Conservation (phyloP, 1,140 invertebrate genomes). For the Saccostrea cuccullata region DNA sequence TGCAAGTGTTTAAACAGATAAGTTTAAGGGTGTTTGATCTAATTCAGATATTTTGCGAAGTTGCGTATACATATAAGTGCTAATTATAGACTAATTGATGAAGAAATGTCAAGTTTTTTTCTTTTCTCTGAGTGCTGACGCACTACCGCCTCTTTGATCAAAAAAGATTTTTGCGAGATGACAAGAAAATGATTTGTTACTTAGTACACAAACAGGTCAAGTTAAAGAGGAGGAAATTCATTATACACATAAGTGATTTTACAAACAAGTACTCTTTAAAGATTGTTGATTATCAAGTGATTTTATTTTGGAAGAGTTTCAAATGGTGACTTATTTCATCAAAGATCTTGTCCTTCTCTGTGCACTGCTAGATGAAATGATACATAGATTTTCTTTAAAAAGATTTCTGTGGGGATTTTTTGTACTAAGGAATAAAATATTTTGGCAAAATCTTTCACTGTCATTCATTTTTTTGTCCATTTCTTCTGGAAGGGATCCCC, state of each 20-base stretch:
- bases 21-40: neutral
- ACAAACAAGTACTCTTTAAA: neutral
- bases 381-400: too few species aligned
- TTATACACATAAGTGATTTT: neutral
- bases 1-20: too few species aligned
- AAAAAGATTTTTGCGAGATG: slow-evolving; percentile 20
- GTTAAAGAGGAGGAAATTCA: neutral
- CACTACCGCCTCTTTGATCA: slow-evolving; percentile 14
- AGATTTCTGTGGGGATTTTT: too few species aligned
- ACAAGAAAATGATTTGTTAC: slow-evolving; percentile 25
- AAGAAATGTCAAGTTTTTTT: slow-evolving; percentile 12
- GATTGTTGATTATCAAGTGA: neutral
- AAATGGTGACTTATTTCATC: too few species aligned
- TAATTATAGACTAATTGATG: slow-evolving; percentile 22
- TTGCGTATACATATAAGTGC: neutral
- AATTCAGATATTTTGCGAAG: neutral
- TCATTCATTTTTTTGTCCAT: neutral
- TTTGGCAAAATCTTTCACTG: too few species aligned
- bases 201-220: slow-evolving; percentile 3
- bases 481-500: neutral
- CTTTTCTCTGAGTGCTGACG: neutral
- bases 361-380: too few species aligned
- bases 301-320: too few species aligned
- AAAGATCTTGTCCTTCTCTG: too few species aligned
- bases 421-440: too few species aligned